phyloP scores from a whole-genome alignment of 2,113 vertebrate species.

The Chrysemys picta region DNA sequence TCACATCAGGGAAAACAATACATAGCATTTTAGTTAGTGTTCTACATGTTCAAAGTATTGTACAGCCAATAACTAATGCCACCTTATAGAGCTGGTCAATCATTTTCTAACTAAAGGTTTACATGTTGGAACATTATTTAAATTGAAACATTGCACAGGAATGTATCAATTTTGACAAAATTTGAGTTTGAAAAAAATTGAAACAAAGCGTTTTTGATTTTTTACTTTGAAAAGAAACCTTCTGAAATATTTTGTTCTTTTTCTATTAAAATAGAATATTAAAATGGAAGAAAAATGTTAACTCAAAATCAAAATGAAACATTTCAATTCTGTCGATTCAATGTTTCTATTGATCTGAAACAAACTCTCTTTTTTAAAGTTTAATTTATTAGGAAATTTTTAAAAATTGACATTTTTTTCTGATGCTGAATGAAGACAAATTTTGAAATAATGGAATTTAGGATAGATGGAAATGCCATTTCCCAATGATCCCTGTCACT shows the following conservation, averaged over 20 bases:
- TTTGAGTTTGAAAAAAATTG: neutral
- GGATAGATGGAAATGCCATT: neutral
- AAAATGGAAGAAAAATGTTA: neutral
- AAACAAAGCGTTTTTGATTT: neutral
- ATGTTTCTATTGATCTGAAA: neutral
- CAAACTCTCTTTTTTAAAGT: neutral
- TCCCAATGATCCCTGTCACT: neutral
- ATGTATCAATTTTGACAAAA: neutral
- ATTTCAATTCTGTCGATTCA: neutral
- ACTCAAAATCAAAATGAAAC: neutral
- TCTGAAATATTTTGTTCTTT: neutral
- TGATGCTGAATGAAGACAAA: no score
- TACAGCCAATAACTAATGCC: neutral
- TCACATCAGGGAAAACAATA: neutral
- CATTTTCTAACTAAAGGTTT: neutral
- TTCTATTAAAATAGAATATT: neutral
- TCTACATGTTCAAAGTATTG: neutral
- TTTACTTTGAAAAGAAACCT: neutral
- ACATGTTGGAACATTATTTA: neutral
- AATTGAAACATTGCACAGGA: neutral
- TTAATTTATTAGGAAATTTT: neutral
- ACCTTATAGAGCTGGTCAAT: neutral
- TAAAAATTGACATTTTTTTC: no score
- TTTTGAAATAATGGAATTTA: no score
- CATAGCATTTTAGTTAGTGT: accelerated